Base-by-base conservation (phyloP, 2,113 vertebrate genomes). In the Hippoglossus stenolepis region DNA sequence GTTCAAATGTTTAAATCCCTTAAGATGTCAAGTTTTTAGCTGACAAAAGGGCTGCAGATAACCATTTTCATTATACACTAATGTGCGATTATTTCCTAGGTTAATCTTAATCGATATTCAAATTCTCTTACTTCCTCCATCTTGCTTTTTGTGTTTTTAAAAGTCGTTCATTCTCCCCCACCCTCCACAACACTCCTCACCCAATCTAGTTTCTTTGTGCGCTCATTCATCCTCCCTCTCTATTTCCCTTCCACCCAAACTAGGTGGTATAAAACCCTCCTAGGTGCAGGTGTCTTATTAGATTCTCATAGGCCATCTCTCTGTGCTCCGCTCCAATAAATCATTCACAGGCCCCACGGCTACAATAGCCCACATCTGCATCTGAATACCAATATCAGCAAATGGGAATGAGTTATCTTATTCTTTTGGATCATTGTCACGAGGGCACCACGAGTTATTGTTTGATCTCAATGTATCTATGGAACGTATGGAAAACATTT, bases 221-320 rank as follows among this genome's bases (percentile, higher is more conserved):
- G 11, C 35, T 54, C 67, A 0, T 54, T n/a, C 2, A 38, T 38
- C 17, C 43, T 10, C 43, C 24, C 24, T 40, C 23, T 18, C 23
- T 4, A n/a, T 69, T 20, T 24, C 24, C 43, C 49, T 5, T 47
- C 11, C 38, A 15, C 31, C 7, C 28, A 26, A 21, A 26, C 4
- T 1, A 64, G 70, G 74, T 53, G 31, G 4, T 2, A 70, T 65
- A 35, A 71, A 69, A 56, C 23, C 68, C 84, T 88, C 59, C 67
- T 56, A 78, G 79, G 73, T 75, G 35, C 43, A 60, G 35, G 40
- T 26, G 64, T 77, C 80, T 87, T 87, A 87, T 87, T 78, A 87
- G 70, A 84, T 15, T 38, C 67, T 73, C 45, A 64, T 23, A 64
- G 62, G 65, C 59, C 17, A 4, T 20, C 49, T 70, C 53, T 65